Conservation (phyloP, 1,140 invertebrate species). For the Acromyrmex heyeri region DNA sequence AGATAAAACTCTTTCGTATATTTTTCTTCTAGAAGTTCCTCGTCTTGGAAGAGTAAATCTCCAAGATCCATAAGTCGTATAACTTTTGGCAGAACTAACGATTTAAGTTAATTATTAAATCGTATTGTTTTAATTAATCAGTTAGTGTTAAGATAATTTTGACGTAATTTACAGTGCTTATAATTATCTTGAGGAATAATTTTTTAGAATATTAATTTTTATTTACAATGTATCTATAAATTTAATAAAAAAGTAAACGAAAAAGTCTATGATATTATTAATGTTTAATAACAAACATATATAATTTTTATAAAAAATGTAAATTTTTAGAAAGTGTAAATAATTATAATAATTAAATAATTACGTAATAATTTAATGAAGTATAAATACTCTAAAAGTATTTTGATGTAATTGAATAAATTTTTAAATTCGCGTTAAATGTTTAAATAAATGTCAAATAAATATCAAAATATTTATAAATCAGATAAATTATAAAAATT, state of each 20-base stretch:
- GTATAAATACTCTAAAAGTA: background rate
- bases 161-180: background rate
- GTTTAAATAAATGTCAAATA: background rate
- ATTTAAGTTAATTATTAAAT: background rate
- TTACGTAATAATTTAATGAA: background rate
- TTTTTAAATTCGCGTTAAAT: background rate
- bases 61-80: background rate
- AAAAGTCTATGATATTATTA: background rate
- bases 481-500: background rate
- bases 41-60: background rate
- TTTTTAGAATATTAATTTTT: background rate
- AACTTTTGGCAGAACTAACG: background rate
- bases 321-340: background rate
- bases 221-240: background rate
- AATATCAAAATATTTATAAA: background rate
- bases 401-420: background rate
- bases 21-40: conserved; percentile 30
- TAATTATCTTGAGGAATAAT: background rate
- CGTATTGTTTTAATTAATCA: background rate
- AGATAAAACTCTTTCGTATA: conserved; percentile 38
- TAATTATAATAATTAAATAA: no score
- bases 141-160: background rate
- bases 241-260: background rate
- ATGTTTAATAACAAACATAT: background rate
- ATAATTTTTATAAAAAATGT: background rate